Percentiles rank a stretch among this genome's conserved stretches.
Evolutionary conservation across 1,140 invertebrate genomes (phyloP).

Genomic region (Lanistes nyassanus): DNA sequence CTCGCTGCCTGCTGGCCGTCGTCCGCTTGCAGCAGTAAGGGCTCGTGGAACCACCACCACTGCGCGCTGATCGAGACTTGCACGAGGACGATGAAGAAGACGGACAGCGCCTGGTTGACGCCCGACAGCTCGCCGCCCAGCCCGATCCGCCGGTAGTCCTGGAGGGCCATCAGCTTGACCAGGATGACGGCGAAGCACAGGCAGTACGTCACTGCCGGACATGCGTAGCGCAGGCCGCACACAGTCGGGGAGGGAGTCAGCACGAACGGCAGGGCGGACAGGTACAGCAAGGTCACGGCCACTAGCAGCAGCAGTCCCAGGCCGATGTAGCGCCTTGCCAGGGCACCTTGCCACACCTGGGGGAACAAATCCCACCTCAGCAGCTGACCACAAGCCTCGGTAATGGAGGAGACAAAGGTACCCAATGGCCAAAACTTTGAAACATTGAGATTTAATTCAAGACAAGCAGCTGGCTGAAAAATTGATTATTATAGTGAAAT

Average conservation of each 20-base stretch:
- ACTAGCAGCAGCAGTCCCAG: conserved; percentile 70
- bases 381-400: too few relatives aligned
- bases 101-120: conserved; percentile 69
- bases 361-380: too few relatives aligned
- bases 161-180: conserved; percentile 71
- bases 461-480: too few relatives aligned
- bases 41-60: conserved; percentile 43
- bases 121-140: conserved; percentile 74
- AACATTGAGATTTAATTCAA: too few relatives aligned
- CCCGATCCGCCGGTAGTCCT: conserved; percentile 71
- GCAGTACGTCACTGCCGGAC: conserved; percentile 69
- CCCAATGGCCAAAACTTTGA: too few relatives aligned
- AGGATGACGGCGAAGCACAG: conserved; percentile 72
- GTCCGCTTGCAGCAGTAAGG: conserved; percentile 24
- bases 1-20: not conserved
- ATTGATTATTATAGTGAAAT: too few relatives aligned
- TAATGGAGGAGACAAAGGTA: too few relatives aligned
- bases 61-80: conserved; percentile 47
- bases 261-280: conserved; percentile 70
- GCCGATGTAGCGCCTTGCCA: conserved; percentile 70
- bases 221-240: conserved; percentile 70
- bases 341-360: conserved; percentile 68
- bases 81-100: conserved; percentile 72
- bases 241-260: conserved; percentile 64
- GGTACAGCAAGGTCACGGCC: conserved; percentile 67